A percentile compares a stretch with the other conserved stretches of the same genome.
Conservation (phyloP, 2,113 vertebrate genomes). For the Dromiciops gliroides region DNA sequence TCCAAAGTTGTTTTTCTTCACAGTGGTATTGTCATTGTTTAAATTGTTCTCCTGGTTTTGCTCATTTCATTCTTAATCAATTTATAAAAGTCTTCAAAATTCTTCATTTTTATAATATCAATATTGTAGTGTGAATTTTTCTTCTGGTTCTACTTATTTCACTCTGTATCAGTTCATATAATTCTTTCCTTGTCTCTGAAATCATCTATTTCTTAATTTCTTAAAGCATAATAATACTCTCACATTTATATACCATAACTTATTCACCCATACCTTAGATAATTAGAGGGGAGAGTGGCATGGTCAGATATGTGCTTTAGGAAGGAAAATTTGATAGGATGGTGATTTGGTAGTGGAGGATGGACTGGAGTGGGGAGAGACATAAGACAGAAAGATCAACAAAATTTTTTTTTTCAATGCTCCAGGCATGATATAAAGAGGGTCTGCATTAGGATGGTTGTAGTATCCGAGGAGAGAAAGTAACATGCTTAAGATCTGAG, state of each 20-base stretch:
- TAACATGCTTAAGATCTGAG: neutral
- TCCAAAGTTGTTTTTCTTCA: neutral
- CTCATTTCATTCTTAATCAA: neutral
- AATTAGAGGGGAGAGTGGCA: neutral
- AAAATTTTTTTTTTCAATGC: neutral
- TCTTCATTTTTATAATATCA: neutral
- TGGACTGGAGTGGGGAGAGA: neutral
- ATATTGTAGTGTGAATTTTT: neutral
- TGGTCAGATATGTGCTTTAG: neutral
- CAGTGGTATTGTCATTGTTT: neutral
- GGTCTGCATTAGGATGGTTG: neutral
- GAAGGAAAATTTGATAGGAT: neutral
- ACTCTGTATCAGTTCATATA: neutral
- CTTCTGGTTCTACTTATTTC: neutral
- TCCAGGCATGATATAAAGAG: neutral
- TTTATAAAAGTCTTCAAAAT: neutral
- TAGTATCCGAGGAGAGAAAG: neutral
- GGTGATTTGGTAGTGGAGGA: neutral
- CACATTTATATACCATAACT: neutral
- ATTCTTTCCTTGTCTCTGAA: neutral
- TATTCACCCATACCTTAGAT: neutral
- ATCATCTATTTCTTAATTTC: neutral
- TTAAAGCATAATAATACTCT: neutral
- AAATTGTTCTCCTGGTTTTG: neutral
- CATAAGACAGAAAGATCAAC: neutral